These are phyloP conservation scores for Drepanosiphum platanoidis DNA, from an alignment of 2,888 invertebrate genomes.

Conservation along the genomic window DNA sequence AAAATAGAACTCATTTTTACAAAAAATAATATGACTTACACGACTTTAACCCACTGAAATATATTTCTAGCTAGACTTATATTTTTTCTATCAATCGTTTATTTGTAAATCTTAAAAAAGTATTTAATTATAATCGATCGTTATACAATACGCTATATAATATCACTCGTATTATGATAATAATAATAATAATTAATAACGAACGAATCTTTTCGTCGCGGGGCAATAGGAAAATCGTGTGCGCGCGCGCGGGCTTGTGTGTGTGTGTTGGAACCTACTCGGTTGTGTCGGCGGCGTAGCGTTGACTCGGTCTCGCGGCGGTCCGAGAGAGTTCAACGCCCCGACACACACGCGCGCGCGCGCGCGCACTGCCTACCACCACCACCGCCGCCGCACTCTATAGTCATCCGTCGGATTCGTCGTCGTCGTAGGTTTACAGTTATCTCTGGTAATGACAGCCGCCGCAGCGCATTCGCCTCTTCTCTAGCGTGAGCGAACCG, in stretches of 20 bases:
- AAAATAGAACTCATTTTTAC: too few species aligned
- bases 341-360: constrained; percentile 9
- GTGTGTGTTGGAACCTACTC: background rate
- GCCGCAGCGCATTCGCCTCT: constrained; percentile 6
- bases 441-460: constrained; percentile 8
- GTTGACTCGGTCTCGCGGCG: constrained; percentile 4
- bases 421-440: constrained; percentile 13
- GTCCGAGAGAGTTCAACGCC: constrained; percentile 45
- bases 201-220: too few species aligned
- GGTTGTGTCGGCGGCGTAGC: constrained; percentile 3
- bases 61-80: too few species aligned
- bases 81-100: too few species aligned
- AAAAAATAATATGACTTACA: too few species aligned
- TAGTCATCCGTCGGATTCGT: background rate
- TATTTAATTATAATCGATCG: too few species aligned
- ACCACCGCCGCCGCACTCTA: too few species aligned
- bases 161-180: too few species aligned
- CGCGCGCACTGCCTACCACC: background rate
- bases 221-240: background rate
- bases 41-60: too few species aligned
- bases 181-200: too few species aligned
- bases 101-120: too few species aligned
- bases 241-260: background rate
- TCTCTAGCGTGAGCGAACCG: background rate
- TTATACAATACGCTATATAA: too few species aligned